phyloP scores from a whole-genome alignment of 2,888 invertebrate species.

The Girardia tigrina region DNA sequence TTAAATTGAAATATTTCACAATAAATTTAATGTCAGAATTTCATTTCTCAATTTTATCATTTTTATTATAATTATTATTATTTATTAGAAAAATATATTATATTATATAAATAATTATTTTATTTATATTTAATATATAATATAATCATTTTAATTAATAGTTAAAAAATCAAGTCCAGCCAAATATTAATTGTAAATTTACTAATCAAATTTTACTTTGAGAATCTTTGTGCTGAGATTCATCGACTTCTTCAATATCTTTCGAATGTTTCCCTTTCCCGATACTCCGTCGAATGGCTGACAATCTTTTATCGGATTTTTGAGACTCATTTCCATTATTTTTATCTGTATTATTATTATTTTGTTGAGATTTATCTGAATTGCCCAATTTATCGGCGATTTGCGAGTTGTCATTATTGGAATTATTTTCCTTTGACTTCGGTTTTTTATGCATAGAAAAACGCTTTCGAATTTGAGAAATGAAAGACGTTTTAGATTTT shows the following conservation, averaged over 20 bases:
- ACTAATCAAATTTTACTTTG: neutral
- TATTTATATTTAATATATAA: too few relatives aligned
- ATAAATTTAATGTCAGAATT: too few relatives aligned
- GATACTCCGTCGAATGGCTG: slow-evolving; percentile 3
- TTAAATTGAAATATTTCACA: too few relatives aligned
- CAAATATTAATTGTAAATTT: too few relatives aligned
- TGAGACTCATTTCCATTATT: neutral
- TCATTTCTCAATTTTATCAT: too few relatives aligned
- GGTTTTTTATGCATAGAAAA: slow-evolving; percentile 8
- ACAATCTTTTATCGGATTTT: slow-evolving; percentile 17
- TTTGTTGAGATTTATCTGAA: slow-evolving; percentile 10
- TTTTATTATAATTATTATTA: too few relatives aligned
- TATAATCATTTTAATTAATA: too few relatives aligned
- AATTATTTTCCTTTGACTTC: neutral
- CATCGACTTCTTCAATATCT: neutral
- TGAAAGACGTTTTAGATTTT: neutral
- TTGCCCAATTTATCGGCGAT: neutral
- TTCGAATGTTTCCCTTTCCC: slow-evolving; percentile 11
- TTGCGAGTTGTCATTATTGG: too few relatives aligned
- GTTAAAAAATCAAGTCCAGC: too few relatives aligned
- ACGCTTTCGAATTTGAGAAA: neutral
- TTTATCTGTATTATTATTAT: neutral
- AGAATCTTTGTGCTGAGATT: neutral
- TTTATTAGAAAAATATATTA: too few relatives aligned
- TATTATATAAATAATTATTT: too few relatives aligned